Percentiles rank a stretch among this genome's conserved stretches.
Conservation (phyloP, 1,140 invertebrate species). For the Orius insidiosus region DNA sequence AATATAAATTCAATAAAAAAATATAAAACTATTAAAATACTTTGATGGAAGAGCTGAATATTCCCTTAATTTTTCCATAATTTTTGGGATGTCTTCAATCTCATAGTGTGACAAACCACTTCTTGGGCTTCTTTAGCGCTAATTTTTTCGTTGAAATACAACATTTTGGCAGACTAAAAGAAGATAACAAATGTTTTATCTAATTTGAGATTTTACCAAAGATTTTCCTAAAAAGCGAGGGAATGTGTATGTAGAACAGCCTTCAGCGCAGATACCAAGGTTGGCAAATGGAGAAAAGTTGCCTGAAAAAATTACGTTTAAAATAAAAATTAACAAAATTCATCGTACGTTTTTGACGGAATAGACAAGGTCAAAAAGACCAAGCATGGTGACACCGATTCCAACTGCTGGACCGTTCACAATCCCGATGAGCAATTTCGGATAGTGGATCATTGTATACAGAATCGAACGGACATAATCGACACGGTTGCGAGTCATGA, state of each 20-base stretch:
- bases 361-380: slow-evolving; percentile 77
- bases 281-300: slow-evolving; percentile 70
- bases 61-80: no score
- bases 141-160: no score
- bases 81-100: no score
- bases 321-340: not conserved
- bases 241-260: slow-evolving; percentile 66
- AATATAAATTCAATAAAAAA: no score
- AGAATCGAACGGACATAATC: no score
- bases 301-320: slow-evolving; percentile 36
- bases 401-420: slow-evolving; percentile 93
- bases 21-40: no score
- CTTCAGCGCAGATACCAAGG: slow-evolving; percentile 72
- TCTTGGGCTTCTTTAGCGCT: no score
- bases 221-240: slow-evolving; percentile 60
- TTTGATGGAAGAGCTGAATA: no score
- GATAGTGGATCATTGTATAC: slow-evolving; percentile 52
- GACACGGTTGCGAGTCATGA: no score
- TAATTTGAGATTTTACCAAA: slow-evolving; percentile 31
- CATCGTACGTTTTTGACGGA: slow-evolving; percentile 50
- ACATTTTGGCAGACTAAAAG: no score
- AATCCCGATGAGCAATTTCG: slow-evolving; percentile 72
- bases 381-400: slow-evolving; percentile 63
- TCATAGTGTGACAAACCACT: no score
- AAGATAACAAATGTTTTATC: no score